A percentile compares a stretch with the other conserved stretches of the same genome.
Conservation (phyloP, 2,113 vertebrate species). For the Gopherus evgoodei region DNA sequence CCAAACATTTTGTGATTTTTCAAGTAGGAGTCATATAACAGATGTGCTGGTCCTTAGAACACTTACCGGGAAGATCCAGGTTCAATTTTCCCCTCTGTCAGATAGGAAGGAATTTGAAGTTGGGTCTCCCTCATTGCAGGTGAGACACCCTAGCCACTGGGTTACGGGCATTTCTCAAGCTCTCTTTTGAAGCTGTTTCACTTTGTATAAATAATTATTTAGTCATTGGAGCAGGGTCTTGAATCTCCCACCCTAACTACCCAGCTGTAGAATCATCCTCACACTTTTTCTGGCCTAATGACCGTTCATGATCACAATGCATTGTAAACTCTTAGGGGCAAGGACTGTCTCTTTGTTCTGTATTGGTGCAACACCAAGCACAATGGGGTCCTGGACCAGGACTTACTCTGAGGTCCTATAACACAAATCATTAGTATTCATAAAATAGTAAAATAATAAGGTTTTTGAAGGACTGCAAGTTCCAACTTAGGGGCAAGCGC, state of each 20-base stretch:
- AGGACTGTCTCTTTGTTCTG: not conserved
- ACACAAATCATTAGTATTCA: not conserved
- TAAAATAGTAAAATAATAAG: not conserved
- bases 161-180: not conserved
- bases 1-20: not conserved
- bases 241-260: not conserved
- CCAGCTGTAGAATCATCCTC: not conserved
- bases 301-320: not conserved
- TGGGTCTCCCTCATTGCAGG: not conserved
- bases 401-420: not conserved
- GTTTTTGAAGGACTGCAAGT: not conserved
- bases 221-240: not conserved
- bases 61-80: not conserved
- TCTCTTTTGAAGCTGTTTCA: not conserved
- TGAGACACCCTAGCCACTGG: too few relatives aligned
- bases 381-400: not conserved
- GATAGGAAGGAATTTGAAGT: not conserved
- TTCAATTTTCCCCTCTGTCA: not conserved
- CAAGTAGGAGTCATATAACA: not conserved
- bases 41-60: not conserved
- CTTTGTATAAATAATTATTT: not conserved
- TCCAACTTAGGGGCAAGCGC: not conserved
- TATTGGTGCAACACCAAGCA: not conserved
- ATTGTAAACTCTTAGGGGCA: not conserved
- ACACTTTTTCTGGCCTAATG: not conserved